Conservation (phyloP, 2,888 invertebrate species). For the Cabera pusaria region DNA sequence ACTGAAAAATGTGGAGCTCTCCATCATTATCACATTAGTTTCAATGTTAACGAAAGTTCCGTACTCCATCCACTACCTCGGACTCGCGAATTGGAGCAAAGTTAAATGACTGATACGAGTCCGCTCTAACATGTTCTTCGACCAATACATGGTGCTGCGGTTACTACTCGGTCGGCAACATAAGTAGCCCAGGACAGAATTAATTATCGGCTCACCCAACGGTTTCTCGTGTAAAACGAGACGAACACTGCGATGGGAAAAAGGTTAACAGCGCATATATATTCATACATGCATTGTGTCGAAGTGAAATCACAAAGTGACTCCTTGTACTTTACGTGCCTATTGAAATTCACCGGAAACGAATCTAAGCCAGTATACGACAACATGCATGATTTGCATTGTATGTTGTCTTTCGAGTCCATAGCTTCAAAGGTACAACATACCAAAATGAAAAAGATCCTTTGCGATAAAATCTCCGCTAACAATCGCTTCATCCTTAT, state of each 20-base stretch:
- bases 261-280: slow-evolving; percentile 58
- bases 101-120: slow-evolving; percentile 59
- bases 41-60: slow-evolving; percentile 45
- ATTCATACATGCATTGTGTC: slow-evolving; percentile 31
- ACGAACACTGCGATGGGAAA: slow-evolving; percentile 64
- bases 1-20: slow-evolving; percentile 33
- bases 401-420: too few relatives aligned
- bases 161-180: slow-evolving; percentile 61
- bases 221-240: slow-evolving; percentile 77
- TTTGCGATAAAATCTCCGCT: too few relatives aligned
- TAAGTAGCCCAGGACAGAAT: slow-evolving; percentile 76
- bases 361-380: too few relatives aligned
- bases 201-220: slow-evolving; percentile 68
- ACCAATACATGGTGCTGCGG: slow-evolving; percentile 65
- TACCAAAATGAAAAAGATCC: too few relatives aligned
- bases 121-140: slow-evolving; percentile 57
- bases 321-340: too few relatives aligned
- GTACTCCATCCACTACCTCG: slow-evolving; percentile 36
- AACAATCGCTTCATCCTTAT: too few relatives aligned
- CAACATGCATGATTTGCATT: too few relatives aligned
- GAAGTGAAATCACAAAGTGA: slow-evolving; percentile 37
- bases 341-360: neutral
- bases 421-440: too few relatives aligned
- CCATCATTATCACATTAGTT: slow-evolving; percentile 44
- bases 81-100: slow-evolving; percentile 62